These are phyloP conservation scores for Myotis vivesi DNA, from an alignment of 2,797 vertebrate species.

Conservation along the genomic window DNA sequence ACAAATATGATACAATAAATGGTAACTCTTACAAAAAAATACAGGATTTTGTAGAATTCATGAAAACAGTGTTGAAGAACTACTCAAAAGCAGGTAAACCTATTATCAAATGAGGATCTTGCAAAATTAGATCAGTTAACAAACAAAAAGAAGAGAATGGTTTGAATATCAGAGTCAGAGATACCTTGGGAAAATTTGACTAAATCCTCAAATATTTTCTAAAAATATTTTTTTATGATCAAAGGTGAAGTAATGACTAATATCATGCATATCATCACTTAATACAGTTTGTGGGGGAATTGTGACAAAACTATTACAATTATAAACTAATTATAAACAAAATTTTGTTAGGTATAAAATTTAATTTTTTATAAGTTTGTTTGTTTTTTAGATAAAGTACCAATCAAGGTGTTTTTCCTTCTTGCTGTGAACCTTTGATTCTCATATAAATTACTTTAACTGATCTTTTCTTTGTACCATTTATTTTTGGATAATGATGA, in stretches of 20 bases:
- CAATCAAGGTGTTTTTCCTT: not conserved
- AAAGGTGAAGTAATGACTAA: conserved; percentile 13
- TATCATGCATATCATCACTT: not conserved
- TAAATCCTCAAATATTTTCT: conserved; percentile 23
- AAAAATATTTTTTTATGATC: conserved; percentile 24
- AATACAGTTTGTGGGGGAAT: conserved; percentile 12
- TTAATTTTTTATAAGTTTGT: conserved; percentile 17
- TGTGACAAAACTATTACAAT: not conserved
- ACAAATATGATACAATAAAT: conserved; percentile 18
- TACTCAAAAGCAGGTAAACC: conserved; percentile 6
- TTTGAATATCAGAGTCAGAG: conserved; percentile 36
- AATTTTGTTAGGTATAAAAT: conserved; percentile 23
- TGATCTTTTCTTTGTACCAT: conserved; percentile 16
- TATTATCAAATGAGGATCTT: conserved; percentile 39
- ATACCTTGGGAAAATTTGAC: not conserved
- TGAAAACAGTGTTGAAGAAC: conserved; percentile 29
- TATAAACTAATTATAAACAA: conserved; percentile 21
- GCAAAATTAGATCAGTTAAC: conserved; percentile 42
- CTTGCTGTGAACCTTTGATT: conserved; percentile 20
- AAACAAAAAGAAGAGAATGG: not conserved
- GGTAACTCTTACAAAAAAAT: conserved; percentile 36
- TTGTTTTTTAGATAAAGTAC: not conserved
- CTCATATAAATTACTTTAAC: conserved; percentile 17
- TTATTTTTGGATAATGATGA: conserved; percentile 30
- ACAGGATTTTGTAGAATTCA: not conserved